Evolutionary conservation across 2,797 vertebrate genomes (phyloP).

Genomic region (Pseudochirops cupreus): DNA sequence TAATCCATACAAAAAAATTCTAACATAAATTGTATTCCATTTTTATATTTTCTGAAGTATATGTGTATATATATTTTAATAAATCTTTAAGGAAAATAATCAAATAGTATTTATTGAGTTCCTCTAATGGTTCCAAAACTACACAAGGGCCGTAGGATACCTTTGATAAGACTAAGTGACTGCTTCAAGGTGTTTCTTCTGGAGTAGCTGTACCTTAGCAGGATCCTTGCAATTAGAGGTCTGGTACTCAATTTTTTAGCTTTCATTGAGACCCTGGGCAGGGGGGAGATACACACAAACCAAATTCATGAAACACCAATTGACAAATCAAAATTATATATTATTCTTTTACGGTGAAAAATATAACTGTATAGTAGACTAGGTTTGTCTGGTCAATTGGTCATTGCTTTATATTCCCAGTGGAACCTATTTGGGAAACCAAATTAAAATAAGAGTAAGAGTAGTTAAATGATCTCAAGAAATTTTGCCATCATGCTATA

Average conservation of each 20-base stretch:
- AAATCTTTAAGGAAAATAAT: not conserved
- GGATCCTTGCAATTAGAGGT: not conserved
- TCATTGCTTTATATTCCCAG: not conserved
- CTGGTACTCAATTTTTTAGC: not conserved
- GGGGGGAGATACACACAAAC: not conserved
- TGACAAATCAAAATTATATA: not conserved
- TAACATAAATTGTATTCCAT: not conserved
- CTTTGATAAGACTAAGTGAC: not conserved
- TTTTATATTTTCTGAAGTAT: not conserved
- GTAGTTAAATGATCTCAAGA: not conserved
- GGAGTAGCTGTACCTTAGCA: not conserved
- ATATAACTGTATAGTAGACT: not conserved
- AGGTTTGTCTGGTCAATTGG: not conserved
- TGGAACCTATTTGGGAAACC: not conserved
- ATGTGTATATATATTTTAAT: not conserved
- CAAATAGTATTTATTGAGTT: not conserved
- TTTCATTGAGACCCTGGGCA: not conserved
- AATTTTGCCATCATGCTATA: not conserved
- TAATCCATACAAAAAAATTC: not conserved
- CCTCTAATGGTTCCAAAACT: not conserved
- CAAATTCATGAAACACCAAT: not conserved
- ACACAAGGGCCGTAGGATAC: not conserved
- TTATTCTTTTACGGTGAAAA: slow-evolving; percentile 6
- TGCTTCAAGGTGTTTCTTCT: not conserved
- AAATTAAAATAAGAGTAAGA: not conserved